These are phyloP conservation scores for Falco cherrug DNA, from an alignment of 2,797 vertebrate genomes.

Conservation along the genomic window DNA sequence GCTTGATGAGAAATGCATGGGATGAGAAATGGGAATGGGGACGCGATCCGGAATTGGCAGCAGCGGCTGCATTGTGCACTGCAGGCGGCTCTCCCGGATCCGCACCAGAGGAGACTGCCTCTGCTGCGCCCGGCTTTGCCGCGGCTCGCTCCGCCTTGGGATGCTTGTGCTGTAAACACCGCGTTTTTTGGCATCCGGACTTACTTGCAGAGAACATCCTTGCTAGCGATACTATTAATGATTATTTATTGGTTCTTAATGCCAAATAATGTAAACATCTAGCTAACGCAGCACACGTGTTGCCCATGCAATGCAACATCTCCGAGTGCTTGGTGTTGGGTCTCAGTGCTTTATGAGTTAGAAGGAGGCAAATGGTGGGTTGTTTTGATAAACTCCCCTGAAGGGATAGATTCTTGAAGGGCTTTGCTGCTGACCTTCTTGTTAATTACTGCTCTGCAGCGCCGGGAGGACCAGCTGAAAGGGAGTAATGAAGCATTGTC, in stretches of 20 bases:
- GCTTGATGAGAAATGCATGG: background rate
- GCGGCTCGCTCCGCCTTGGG: background rate
- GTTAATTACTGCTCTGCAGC: slow-evolving; percentile 28
- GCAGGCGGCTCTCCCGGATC: background rate
- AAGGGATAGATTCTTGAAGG: slow-evolving; percentile 42
- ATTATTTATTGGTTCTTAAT: slow-evolving; percentile 9
- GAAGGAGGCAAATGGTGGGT: background rate
- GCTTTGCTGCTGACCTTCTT: slow-evolving; percentile 16
- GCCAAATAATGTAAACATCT: background rate
- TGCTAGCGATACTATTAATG: background rate
- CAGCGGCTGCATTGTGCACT: accelerated
- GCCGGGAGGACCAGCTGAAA: slow-evolving; percentile 12
- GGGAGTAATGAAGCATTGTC: slow-evolving; percentile 26
- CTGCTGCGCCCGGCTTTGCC: background rate
- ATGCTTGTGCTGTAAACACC: background rate
- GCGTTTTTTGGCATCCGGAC: background rate
- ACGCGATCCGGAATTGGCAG: background rate
- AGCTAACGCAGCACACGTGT: background rate
- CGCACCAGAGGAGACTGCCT: background rate
- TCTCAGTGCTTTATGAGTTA: background rate
- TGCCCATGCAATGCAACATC: background rate
- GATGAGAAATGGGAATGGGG: background rate
- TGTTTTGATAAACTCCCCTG: slow-evolving; percentile 20
- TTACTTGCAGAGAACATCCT: background rate
- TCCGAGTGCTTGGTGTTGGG: background rate